phyloP scores from a whole-genome alignment of 2,888 invertebrate species.

The Nephrotoma appendiculata region DNA sequence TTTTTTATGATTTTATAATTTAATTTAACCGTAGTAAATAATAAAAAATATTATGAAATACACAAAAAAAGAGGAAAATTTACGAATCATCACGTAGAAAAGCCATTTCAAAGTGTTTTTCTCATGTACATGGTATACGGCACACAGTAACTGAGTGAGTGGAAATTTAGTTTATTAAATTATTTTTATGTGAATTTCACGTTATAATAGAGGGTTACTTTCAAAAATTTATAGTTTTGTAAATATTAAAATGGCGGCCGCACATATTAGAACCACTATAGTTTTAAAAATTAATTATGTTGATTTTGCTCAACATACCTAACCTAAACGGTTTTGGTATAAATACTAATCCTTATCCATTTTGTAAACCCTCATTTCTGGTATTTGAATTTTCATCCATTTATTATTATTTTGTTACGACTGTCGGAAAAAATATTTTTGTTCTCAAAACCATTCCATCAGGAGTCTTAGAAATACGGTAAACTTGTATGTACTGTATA shows the following conservation, averaged over 20 bases:
- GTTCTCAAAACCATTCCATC: neutral
- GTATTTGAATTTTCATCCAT: neutral
- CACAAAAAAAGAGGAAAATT: neutral
- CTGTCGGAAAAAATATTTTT: neutral
- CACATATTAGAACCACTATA: neutral
- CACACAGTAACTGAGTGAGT: neutral
- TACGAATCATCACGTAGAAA: neutral
- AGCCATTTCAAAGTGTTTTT: neutral
- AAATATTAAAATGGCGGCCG: neutral
- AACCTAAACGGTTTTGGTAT: neutral
- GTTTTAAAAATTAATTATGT: neutral
- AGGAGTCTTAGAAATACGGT: neutral
- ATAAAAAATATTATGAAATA: neutral
- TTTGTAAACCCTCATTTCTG: neutral
- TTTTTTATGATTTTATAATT: neutral
- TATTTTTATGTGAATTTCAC: neutral
- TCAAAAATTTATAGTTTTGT: neutral
- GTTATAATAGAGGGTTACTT: neutral
- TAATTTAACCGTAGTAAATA: neutral
- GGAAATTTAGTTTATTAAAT: neutral
- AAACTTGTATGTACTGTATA: neutral
- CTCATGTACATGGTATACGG: neutral
- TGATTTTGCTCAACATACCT: neutral
- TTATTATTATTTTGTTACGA: neutral
- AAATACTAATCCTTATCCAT: neutral